Evolutionary conservation across 2,797 vertebrate species (phyloP), one percentile per base, ranked within the genome.

Genomic region (Xenops minutus): DNA sequence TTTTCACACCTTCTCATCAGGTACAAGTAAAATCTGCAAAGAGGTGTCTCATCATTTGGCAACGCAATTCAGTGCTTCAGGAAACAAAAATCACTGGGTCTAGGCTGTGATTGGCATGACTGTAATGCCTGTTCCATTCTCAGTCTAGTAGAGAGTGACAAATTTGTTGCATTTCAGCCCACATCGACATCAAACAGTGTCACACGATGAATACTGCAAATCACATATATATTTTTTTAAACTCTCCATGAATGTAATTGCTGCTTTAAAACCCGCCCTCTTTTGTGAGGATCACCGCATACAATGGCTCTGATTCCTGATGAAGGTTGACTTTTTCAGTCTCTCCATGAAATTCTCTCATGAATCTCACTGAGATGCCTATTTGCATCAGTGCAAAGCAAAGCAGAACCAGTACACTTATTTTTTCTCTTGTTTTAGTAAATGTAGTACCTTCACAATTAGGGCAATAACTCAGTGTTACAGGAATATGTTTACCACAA

Each of bases 101-200:
- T 59, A 68, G 59, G 73, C 49, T 36, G 43, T 74, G 95, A 95
- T 6, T 94, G 96, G 63, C 96, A 94, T 9, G 59, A 37, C 80
- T 74, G 59, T 64, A 82, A 61, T 55, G 83, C 88, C 89, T 77
- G 52, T 81, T 90, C 93, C 88, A 63, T 79, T 90, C 88, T 68
- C 83, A 81, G 79, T 87, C 96, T 79, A 92, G 77, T 78, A 76
- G 49, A 74, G 63, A 94, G 77, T 81, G 83, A 93, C 85, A 95
- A 79, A 94, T 92, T 46, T 76, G 83, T 90, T 82, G 95, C 94
- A 64, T 76, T 95, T 93, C 92, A 94, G 85, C 88, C 95, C 83
- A 87, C 74, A 61, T 0, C 63, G 83, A 76, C 77, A 88, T 82
- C 93, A 94, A 95, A 92, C 82, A 94, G 77, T 76, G 85, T 95